Percentiles rank a stretch among this genome's conserved stretches.
Evolutionary conservation across 64 coral and sea anemone species (phyloP).

Genomic region (Trachythela sp.): DNA sequence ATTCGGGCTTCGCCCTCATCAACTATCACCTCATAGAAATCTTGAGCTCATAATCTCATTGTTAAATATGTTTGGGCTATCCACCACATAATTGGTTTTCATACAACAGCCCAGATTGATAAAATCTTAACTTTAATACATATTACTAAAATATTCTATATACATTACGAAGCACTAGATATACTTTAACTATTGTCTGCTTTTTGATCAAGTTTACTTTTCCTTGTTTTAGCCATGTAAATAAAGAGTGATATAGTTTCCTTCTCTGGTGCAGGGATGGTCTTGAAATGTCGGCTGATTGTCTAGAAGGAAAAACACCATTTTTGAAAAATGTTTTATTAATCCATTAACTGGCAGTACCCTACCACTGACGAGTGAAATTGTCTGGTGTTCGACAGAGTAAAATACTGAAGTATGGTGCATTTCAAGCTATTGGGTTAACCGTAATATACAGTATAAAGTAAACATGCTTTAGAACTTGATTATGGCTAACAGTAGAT

Average conservation of each 20-base stretch:
- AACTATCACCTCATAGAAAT: no score
- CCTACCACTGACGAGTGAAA: no score
- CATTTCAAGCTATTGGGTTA: no score
- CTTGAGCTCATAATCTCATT: no score
- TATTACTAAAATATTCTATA: not conserved
- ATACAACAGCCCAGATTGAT: not conserved
- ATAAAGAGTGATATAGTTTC: conserved; percentile 94
- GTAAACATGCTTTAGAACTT: no score
- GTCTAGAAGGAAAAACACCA: conserved; percentile 43
- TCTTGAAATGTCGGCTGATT: conserved; percentile 91
- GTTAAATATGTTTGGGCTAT: no score
- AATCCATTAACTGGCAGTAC: no score
- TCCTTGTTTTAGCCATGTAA: conserved; percentile 98
- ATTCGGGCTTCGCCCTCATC: no score
- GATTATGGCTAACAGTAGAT: no score
- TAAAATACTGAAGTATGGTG: no score
- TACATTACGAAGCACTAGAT: not conserved
- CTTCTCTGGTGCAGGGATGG: conserved; percentile 82
- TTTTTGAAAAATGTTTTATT: not conserved
- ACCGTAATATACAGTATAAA: no score
- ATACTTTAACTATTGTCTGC: conserved; percentile 64
- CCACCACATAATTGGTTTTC: not conserved
- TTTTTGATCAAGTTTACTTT: conserved; percentile 96
- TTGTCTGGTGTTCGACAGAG: no score
- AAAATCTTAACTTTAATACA: not conserved